Evolutionary conservation across 2,888 invertebrate genomes (phyloP).

Genomic region (Parnassius apollo): DNA sequence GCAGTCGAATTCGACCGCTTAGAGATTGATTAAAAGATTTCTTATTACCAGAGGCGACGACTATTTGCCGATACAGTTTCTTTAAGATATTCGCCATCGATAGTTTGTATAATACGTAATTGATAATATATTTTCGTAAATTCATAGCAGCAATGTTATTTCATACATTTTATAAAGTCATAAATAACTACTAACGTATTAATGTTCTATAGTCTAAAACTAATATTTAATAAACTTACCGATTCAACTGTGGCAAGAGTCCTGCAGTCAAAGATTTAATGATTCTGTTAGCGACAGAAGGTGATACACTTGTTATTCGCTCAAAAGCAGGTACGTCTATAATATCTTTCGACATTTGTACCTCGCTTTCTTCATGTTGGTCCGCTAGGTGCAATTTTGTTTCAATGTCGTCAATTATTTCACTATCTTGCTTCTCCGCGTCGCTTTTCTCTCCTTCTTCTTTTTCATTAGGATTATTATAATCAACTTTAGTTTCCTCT

Average conservation of each 20-base stretch:
- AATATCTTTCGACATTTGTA: conserved; percentile 46
- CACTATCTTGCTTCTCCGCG: conserved; percentile 36
- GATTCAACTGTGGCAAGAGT: conserved; percentile 90
- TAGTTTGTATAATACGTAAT: too few species aligned
- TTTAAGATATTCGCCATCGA: too few species aligned
- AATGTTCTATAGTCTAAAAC: background rate
- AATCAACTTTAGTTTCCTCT: conserved; percentile 33
- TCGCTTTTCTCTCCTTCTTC: conserved; percentile 39
- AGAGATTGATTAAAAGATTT: too few species aligned
- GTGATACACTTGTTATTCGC: conserved; percentile 81
- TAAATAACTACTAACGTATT: too few species aligned
- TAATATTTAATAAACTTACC: conserved; percentile 50
- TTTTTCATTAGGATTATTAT: conserved; percentile 28
- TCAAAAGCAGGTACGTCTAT: conserved; percentile 61
- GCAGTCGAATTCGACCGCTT: too few species aligned
- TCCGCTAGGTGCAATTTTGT: conserved; percentile 61
- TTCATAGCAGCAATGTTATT: too few species aligned
- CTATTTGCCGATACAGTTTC: too few species aligned
- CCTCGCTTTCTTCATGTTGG: conserved; percentile 59
- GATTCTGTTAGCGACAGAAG: conserved; percentile 88
- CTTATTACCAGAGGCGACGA: too few species aligned
- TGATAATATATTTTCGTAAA: too few species aligned
- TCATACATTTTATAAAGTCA: too few species aligned
- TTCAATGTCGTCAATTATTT: conserved; percentile 50
- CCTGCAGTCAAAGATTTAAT: conserved; percentile 85